A percentile compares a stretch with the other conserved stretches of the same genome.
phyloP scores from a whole-genome alignment of 2,113 vertebrate genomes.

The Meriones unguiculatus region DNA sequence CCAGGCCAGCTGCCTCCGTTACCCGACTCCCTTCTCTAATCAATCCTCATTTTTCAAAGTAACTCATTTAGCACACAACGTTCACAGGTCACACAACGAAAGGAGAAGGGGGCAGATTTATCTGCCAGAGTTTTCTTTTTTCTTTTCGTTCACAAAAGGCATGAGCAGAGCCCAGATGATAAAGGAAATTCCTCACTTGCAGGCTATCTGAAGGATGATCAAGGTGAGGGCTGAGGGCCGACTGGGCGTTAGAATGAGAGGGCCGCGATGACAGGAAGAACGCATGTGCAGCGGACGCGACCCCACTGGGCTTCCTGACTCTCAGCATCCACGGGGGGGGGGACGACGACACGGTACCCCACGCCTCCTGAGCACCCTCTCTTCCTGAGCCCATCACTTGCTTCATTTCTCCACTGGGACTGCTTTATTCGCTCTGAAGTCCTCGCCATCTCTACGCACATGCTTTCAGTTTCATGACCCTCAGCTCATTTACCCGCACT shows the following conservation, averaged over 20 bases:
- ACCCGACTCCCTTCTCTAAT: neutral
- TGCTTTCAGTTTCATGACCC: neutral
- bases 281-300: neutral
- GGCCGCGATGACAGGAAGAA: neutral
- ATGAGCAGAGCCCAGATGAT: neutral
- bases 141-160: conserved; percentile 37
- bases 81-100: neutral
- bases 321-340: neutral
- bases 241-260: fast-evolving
- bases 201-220: conserved; percentile 8
- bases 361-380: neutral
- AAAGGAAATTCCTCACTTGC: conserved; percentile 4
- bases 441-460: conserved; percentile 7
- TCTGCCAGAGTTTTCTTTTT: neutral
- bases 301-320: neutral
- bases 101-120: conserved; percentile 58
- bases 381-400: neutral
- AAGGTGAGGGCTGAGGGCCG: neutral
- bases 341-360: neutral
- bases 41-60: conserved; percentile 38
- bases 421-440: conserved; percentile 28
- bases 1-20: neutral
- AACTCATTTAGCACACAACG: conserved; percentile 1
- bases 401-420: conserved; percentile 5
- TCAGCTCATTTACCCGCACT: conserved; percentile 17